Conservation (phyloP, 2,888 invertebrate species). For the Epistrophe eligans region DNA sequence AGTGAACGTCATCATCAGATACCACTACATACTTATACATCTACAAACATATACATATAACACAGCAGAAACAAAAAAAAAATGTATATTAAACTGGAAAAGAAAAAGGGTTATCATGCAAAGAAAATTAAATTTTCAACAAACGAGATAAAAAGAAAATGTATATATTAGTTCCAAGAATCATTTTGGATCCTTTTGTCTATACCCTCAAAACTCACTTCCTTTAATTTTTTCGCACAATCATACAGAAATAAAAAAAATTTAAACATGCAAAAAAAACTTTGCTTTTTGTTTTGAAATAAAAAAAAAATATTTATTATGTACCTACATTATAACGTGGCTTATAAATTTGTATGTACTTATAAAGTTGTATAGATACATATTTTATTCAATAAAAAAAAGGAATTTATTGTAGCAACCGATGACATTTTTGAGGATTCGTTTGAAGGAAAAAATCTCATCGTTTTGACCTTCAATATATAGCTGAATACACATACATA, state of each 20-base stretch:
- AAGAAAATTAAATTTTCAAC: slow-evolving; percentile 53
- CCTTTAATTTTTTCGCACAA: not conserved
- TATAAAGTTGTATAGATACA: not conserved
- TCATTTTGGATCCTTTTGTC: slow-evolving; percentile 13
- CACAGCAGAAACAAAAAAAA: too few relatives aligned
- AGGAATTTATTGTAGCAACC: not conserved
- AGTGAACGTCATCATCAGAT: not conserved
- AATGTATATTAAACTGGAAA: not conserved
- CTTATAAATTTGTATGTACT: not conserved
- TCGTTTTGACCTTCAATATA: slow-evolving; percentile 33
- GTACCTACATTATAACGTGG: too few relatives aligned
- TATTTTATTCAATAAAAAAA: not conserved
- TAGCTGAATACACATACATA: not conserved
- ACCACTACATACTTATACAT: not conserved
- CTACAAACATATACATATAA: slow-evolving; percentile 36
- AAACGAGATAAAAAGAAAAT: slow-evolving; percentile 25
- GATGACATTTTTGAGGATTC: slow-evolving; percentile 51
- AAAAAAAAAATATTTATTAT: not conserved
- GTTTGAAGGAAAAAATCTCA: slow-evolving; percentile 34
- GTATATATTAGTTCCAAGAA: not conserved
- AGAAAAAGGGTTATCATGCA: slow-evolving; percentile 31
- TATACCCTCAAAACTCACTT: slow-evolving; percentile 17
- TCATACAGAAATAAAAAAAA: slow-evolving; percentile 22
- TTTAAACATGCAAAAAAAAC: slow-evolving; percentile 9
- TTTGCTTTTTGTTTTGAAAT: slow-evolving; percentile 28